Base-by-base conservation (phyloP, 1,140 invertebrate genomes). In the Leptinotarsa lineolata region DNA sequence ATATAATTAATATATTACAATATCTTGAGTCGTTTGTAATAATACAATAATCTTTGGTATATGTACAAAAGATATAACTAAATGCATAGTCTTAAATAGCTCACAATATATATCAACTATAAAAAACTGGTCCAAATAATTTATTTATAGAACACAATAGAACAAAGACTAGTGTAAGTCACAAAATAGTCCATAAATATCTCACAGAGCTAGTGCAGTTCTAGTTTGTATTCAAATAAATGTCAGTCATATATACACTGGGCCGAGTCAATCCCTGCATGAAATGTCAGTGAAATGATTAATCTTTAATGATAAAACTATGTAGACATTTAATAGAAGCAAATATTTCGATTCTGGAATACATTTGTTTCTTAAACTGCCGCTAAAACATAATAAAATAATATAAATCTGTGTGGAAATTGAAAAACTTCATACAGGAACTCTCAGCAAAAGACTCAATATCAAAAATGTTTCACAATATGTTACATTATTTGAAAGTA, bases 31-130 rank as follows among this genome's bases (percentile, higher is more conserved):
- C 24, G 20, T 30, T 30, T 22, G 61, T 20, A 70, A 70, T 60
- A 70, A 39, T 69, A 72, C 69, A 72, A 77, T 77, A 75, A 75
- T 77, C 76, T 77, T 77, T 77, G 76, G 76, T 75, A 75, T 77
- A 77, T 77, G 70, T 77, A 77, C 76, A 77, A 77, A 77, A 77
- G 30, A 71, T 67, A 70, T 72, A 74, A 74, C 72, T 71, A 74
- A 71, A 74, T 74, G 66, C 75, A 70, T 73, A 70, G 59, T n/a
- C 30, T 39, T 44, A 69, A 63, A 75, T 44, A 46, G 66, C 44
- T 60, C 69, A 65, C 61, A 74, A 67, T 64, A 30, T 15, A 16
- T 63, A 22, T 30, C 15, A 63, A 63, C 71, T 46, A 63, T 18
- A 44, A 72, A 72, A 67, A 65, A 58, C 21, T 69, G 68, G 46